Evolutionary conservation across 2,113 vertebrate species (phyloP), one percentile per base, ranked within the genome.

Genomic region (Nesogale talazaci): DNA sequence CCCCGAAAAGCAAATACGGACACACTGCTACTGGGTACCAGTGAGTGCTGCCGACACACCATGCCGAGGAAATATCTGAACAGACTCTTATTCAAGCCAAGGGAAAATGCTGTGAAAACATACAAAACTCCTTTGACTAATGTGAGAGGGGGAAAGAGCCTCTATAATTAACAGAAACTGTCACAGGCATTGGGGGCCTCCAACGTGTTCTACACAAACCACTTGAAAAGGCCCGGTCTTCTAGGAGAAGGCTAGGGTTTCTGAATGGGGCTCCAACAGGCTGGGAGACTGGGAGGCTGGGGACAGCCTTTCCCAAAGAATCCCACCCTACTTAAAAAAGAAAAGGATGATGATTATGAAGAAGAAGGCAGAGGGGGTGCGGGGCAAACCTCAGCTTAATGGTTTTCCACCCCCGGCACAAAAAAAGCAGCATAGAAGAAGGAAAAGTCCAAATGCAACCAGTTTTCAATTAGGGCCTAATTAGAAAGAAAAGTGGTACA

Each of bases 151-250:
- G 98, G 97, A 98, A 98, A 98, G 97, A 98, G 97, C 98, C 98
- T 98, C 98, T 98, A 98, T 98, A 98, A 98, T 98, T 98, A 98
- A 98, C 98, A 98, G 98, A 98, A 98, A 98, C 98, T 98, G 98
- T 98, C 98, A 98, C 98, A 98, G 98, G 98, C 98, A 97, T 96
- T 97, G 94, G 96, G 98, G 98, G 98, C 98, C 98, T 98, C 97
- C 97, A 94, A 98, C 93, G 96, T 98, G 98, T 98, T 97, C 98
- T 96, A 95, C 86, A 95, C 96, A 98, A 98, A 98, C 98, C 98
- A 98, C 98, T 98, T 98, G 98, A 98, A 98, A 98, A 96, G 95
- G 85, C 95, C 94, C 84, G 95, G 96, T 97, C 98, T 98, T 98
- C 97, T 97, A 97, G 96, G 97, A 97, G 59, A 98, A 98, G 97